Evolutionary conservation across 1,140 invertebrate genomes (phyloP).

Genomic region (Brachionus rubens): DNA sequence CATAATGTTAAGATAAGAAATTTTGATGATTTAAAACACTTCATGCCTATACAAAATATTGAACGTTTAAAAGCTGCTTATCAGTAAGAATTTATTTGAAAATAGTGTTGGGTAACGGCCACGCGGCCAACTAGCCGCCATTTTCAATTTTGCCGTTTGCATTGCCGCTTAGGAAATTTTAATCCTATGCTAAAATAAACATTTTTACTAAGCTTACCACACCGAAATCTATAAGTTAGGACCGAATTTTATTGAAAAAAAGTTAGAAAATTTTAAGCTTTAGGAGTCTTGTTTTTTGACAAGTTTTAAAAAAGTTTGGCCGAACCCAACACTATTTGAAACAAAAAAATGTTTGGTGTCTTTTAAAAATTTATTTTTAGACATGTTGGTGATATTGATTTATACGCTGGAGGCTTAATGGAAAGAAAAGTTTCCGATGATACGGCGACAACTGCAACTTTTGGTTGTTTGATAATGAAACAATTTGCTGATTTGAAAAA

Average conservation of each 20-base stretch:
- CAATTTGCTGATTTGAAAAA: conserved; percentile 82
- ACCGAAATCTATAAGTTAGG: no score
- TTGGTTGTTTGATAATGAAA: conserved; percentile 86
- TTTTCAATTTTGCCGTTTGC: no score
- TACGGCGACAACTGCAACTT: conserved; percentile 77
- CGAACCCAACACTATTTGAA: no score
- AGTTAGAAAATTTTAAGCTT: no score
- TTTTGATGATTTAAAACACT: conserved; percentile 10
- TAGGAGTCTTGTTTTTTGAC: no score
- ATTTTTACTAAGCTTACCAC: no score
- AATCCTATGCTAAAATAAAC: no score
- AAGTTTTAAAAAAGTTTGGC: no score
- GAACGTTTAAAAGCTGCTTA: background rate
- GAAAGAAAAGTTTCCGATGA: conserved; percentile 80
- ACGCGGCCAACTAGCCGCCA: no score
- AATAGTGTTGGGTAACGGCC: no score
- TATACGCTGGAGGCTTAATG: conserved; percentile 68
- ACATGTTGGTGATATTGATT: conserved; percentile 47
- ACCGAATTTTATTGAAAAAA: no score
- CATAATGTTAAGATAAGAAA: background rate
- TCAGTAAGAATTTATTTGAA: background rate
- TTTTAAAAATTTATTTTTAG: background rate
- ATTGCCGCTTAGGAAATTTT: no score
- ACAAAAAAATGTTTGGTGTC: background rate
- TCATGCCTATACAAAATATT: background rate